phyloP scores from a whole-genome alignment of 2,797 vertebrate genomes.

The Tinamus major region DNA sequence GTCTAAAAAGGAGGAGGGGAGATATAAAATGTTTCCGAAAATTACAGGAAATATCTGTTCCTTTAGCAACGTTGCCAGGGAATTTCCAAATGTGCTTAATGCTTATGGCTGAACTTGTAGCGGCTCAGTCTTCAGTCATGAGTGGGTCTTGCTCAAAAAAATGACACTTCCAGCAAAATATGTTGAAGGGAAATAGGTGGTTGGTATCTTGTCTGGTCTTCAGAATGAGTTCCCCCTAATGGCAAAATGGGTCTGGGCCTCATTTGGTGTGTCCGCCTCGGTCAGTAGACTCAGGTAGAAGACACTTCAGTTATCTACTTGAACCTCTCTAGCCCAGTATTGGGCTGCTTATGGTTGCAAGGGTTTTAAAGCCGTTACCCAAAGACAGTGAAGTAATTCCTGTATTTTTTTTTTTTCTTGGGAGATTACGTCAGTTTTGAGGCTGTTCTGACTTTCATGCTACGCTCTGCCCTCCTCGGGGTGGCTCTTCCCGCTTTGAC shows the following conservation, averaged over 20 bases:
- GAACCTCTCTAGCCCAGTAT: not conserved
- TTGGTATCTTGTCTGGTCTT: not conserved
- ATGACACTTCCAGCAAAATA: not conserved
- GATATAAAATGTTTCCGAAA: constrained; percentile 62
- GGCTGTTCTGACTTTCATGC: fast-evolving
- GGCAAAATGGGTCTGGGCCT: not conserved
- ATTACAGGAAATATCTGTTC: constrained; percentile 71
- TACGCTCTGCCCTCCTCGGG: not conserved
- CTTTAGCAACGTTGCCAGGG: constrained; percentile 66
- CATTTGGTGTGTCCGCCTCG: not conserved
- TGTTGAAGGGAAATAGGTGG: not conserved
- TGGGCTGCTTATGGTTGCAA: not conserved
- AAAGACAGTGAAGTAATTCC: not conserved
- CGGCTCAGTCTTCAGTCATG: not conserved
- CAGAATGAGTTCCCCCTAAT: not conserved
- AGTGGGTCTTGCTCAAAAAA: constrained; percentile 31
- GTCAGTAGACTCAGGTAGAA: fast-evolving
- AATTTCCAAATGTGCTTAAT: constrained; percentile 65
- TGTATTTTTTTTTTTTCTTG: not conserved
- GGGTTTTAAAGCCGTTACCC: not conserved
- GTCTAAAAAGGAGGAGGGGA: constrained; percentile 14
- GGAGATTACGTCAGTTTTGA: fast-evolving
- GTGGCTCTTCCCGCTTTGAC: not conserved
- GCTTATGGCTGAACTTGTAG: constrained; percentile 38
- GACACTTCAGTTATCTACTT: not conserved